A percentile compares a stretch with the other conserved stretches of the same genome.
Conservation (phyloP, 2,797 vertebrate species). For the Sebastes umbrosus region DNA sequence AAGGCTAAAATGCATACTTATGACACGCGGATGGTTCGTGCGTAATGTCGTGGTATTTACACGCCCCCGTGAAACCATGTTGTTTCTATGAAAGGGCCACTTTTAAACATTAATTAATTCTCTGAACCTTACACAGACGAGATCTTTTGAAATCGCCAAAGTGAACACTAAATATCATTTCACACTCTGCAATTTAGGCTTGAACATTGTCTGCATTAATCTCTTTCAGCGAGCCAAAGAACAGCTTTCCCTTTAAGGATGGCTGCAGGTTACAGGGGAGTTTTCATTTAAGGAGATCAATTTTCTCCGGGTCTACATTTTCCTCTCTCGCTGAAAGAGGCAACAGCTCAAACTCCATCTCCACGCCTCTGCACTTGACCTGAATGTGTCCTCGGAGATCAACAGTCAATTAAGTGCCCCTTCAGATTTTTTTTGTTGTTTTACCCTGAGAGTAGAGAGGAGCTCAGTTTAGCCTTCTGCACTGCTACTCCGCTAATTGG, state of each 20-base stretch:
- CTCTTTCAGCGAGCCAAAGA: constrained; percentile 16
- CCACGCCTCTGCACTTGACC: constrained; percentile 73
- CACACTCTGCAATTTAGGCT: neutral
- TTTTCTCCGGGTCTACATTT: constrained; percentile 22
- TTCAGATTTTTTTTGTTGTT: constrained; percentile 60
- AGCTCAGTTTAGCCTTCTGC: constrained; percentile 72
- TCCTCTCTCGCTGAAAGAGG: constrained; percentile 47
- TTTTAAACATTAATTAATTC: neutral
- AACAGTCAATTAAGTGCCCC: constrained; percentile 76
- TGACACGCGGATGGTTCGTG: rapidly evolving
- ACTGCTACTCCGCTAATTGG: constrained; percentile 84
- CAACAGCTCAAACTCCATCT: constrained; percentile 54
- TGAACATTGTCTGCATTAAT: neutral
- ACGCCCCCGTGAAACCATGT: too few species aligned
- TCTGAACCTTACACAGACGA: neutral
- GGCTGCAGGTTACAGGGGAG: constrained; percentile 15
- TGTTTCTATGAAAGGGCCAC: neutral
- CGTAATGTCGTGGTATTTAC: too few species aligned
- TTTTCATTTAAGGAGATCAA: constrained; percentile 29
- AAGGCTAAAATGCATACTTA: too few species aligned
- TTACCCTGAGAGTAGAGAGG: constrained; percentile 69
- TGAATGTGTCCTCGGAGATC: constrained; percentile 78
- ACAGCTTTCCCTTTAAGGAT: constrained; percentile 11
- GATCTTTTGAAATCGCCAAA: neutral
- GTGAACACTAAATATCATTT: neutral